These are phyloP conservation scores for Monochamus saltuarius DNA, from an alignment of 1,140 invertebrate genomes.

Conservation along the genomic window DNA sequence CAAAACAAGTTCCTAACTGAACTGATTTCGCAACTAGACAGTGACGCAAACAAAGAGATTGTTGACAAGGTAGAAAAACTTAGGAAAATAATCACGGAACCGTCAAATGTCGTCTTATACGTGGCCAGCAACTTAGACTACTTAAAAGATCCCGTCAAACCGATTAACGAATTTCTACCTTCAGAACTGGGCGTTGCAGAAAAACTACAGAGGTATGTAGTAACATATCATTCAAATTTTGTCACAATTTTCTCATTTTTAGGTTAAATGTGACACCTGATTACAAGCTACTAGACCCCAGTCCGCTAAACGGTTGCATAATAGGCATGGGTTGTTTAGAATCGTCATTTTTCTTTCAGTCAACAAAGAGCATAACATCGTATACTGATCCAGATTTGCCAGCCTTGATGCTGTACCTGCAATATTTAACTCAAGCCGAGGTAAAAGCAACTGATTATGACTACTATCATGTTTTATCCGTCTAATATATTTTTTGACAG, in stretches of 20 bases:
- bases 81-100: constrained; percentile 60
- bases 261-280: constrained; percentile 58
- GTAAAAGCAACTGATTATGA: too few species aligned
- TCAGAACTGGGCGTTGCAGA: constrained; percentile 21
- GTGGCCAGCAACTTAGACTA: constrained; percentile 70
- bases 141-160: constrained; percentile 56
- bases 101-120: constrained; percentile 66
- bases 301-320: constrained; percentile 56
- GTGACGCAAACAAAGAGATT: constrained; percentile 58
- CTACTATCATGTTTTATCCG: too few species aligned
- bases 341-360: constrained; percentile 72
- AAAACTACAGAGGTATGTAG: constrained; percentile 12
- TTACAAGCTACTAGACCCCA: constrained; percentile 51
- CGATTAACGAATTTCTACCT: constrained; percentile 59
- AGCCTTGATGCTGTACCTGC: constrained; percentile 74
- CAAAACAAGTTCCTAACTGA: constrained; percentile 77
- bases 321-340: constrained; percentile 83
- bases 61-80: constrained; percentile 64
- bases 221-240: not conserved
- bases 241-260: too few species aligned
- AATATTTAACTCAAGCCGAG: constrained; percentile 86
- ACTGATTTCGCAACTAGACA: constrained; percentile 62
- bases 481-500: too few species aligned
- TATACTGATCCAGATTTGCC: constrained; percentile 68
- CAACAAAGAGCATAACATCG: constrained; percentile 63